Evolutionary conservation across 2,113 vertebrate species (phyloP), one percentile per base, ranked within the genome.

Genomic region (Notarius quadriscutis): DNA sequence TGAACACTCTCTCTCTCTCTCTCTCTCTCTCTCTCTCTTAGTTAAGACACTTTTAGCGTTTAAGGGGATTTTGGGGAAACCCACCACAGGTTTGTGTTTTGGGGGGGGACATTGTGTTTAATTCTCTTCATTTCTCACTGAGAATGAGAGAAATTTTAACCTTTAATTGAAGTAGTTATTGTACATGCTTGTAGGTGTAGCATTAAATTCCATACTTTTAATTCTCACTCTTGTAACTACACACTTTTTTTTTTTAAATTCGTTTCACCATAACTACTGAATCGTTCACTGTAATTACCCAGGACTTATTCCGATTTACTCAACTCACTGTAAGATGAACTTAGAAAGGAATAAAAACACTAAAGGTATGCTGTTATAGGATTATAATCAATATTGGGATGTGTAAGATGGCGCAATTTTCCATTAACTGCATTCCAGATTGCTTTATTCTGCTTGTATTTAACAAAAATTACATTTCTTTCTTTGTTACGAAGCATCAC

Each of bases 391-490:
- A 34, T 58, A 34, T 30, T 34, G 5, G 3, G 1, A 15, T 53
- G 25, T 15, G 41, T 41, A 72, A 72, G 17, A 72, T 72, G 17
- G 34, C 7, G 10, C 51, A 25, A 22, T 53, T 15, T 53, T 53
- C 2, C 74, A 48, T n/a, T 50, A n/a, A 25, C 20, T 14, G 14
- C 75, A 8, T 27, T 55, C 50, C 25, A 18, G 22, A 53, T 51
- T 10, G 74, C 74, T 77, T 77, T 53, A 77, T 77, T 51, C 74
- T n/a, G 22, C 74, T 77, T 51, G 22, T 77, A 77, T 30, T 9
- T 48, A 7, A 2, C 34, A 48, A 20, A 74, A 74, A 74, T 20
- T 2, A 48, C 17, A 9, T 30, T 27, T 30, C 5, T 34, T 34
- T 15, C 12, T 69, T 30, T 14, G n/a, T 69, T 30, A 67, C n/a